Conservation (phyloP, 1,140 invertebrate species). For the Rhyacophila brunnea region DNA sequence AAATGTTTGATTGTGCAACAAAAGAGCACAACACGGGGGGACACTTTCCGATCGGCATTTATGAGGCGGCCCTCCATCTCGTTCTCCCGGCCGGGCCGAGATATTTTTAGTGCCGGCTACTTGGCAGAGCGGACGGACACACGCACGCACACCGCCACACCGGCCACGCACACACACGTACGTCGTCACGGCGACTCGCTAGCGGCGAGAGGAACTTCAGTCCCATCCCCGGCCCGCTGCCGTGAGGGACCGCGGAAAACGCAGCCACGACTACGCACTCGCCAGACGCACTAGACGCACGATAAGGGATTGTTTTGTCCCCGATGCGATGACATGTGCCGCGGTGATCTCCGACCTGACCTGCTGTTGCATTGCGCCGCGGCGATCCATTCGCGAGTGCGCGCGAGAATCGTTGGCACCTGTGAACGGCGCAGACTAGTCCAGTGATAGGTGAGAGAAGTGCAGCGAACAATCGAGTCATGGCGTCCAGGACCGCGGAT, state of each 20-base stretch:
- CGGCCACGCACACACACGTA: too few species aligned
- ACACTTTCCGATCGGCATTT: too few species aligned
- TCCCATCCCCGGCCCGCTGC: constrained; percentile 37
- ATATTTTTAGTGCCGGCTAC: constrained; percentile 48
- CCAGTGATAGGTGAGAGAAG: constrained; percentile 1
- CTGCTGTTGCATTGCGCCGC: too few species aligned
- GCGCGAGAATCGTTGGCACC: not conserved
- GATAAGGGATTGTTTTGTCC: not conserved
- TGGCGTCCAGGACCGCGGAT: constrained; percentile 36
- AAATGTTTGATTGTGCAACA: too few species aligned
- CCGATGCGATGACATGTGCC: not conserved
- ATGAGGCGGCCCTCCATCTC: too few species aligned
- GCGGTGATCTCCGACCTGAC: not conserved
- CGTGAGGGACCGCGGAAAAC: constrained; percentile 21
- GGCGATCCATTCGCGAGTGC: too few species aligned
- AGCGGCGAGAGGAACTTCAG: constrained; percentile 38
- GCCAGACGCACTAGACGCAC: not conserved
- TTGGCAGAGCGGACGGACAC: constrained; percentile 36
- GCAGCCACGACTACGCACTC: not conserved
- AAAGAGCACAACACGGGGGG: too few species aligned
- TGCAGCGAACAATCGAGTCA: constrained; percentile 28
- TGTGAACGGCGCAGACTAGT: not conserved
- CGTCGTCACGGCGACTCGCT: too few species aligned
- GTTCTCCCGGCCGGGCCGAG: constrained; percentile 22
- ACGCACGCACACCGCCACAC: too few species aligned